Evolutionary conservation across 2,888 invertebrate species (phyloP).

Genomic region (Eupithecia pulchellata): DNA sequence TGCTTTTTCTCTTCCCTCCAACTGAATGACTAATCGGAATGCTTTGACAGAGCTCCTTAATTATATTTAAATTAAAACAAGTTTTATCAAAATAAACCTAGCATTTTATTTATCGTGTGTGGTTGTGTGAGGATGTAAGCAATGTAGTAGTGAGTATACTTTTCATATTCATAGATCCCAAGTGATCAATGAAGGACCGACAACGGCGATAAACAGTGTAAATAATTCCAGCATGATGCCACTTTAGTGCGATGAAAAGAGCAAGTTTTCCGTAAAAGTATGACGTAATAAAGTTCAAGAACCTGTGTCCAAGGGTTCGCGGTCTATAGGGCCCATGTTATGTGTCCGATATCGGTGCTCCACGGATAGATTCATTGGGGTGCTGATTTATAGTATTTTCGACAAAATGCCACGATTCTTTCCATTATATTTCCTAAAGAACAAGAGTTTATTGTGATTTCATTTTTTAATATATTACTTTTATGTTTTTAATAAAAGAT

Average conservation of each 20-base stretch:
- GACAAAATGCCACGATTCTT: slow-evolving; percentile 25
- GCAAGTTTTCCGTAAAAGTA: not conserved
- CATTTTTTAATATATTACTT: no score
- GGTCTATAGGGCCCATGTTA: slow-evolving; percentile 28
- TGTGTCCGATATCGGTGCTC: slow-evolving; percentile 31
- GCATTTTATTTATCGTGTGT: no score
- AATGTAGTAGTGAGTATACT: no score
- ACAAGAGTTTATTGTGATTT: not conserved
- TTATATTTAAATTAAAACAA: no score
- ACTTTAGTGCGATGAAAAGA: not conserved
- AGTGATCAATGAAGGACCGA: not conserved
- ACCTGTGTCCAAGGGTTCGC: slow-evolving; percentile 26
- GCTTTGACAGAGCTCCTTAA: no score
- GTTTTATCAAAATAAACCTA: no score
- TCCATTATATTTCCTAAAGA: slow-evolving; percentile 3
- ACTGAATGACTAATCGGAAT: no score
- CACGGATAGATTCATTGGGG: slow-evolving; percentile 33
- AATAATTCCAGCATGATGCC: not conserved
- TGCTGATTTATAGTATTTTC: slow-evolving; percentile 29
- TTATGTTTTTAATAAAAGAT: no score
- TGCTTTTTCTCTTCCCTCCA: no score
- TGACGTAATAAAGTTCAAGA: slow-evolving; percentile 24
- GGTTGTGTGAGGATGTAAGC: no score
- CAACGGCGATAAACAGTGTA: not conserved
- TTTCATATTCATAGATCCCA: no score